Evolutionary conservation across 2,797 vertebrate species (phyloP).

Genomic region (Menidia menidia): DNA sequence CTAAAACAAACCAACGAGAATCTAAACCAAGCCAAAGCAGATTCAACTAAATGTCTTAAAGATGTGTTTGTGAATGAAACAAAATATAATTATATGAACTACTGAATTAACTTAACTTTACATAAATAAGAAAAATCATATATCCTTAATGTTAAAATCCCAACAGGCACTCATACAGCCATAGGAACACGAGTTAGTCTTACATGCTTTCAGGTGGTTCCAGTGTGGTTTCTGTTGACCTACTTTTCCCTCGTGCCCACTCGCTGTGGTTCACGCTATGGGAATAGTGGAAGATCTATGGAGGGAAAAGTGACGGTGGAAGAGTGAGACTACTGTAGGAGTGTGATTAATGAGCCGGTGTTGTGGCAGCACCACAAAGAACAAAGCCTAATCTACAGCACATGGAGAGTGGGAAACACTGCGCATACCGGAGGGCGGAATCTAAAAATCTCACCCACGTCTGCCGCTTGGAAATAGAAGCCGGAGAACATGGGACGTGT

Average conservation of each 20-base stretch:
- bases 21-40: no score
- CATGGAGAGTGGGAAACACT: slow-evolving; percentile 70
- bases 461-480: slow-evolving; percentile 34
- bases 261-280: slow-evolving; percentile 68
- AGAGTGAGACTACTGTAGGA: slow-evolving; percentile 56
- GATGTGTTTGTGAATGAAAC: no score
- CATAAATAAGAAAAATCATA: no score
- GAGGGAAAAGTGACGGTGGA: slow-evolving; percentile 45
- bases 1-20: no score
- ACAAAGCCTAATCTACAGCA: slow-evolving; percentile 78
- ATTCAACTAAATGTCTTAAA: no score
- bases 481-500: slow-evolving; percentile 6
- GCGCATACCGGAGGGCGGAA: slow-evolving; percentile 53
- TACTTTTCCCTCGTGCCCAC: slow-evolving; percentile 64
- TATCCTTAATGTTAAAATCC: neutral
- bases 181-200: slow-evolving; percentile 42
- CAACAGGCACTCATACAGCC: slow-evolving; percentile 12
- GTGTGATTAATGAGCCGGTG: slow-evolving; percentile 78
- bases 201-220: slow-evolving; percentile 73
- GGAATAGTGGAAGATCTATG: slow-evolving; percentile 49
- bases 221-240: slow-evolving; percentile 73
- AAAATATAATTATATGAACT: no score
- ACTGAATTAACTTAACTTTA: no score
- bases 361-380: slow-evolving; percentile 71
- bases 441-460: slow-evolving; percentile 43